Base-by-base conservation (phyloP, 2,113 vertebrate species). In the Meleagris gallopavo region DNA sequence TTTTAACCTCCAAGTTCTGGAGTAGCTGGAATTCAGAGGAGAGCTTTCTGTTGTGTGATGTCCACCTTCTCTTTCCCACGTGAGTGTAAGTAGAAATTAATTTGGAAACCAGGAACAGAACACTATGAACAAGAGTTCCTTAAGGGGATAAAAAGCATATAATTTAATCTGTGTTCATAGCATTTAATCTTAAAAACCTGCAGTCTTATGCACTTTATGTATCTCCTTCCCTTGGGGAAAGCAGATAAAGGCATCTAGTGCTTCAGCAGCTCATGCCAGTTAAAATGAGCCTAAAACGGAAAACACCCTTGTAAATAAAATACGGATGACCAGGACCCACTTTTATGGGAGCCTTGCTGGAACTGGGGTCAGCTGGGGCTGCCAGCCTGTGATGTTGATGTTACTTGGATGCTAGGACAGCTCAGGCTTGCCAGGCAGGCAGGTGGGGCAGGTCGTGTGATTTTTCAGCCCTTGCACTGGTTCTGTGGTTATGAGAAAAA, bases 161-260 rank as follows among this genome's bases (percentile, higher is more conserved):
- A 92, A 93, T 92, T 94, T 76, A 82, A 90, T 93, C 94, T 69
- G 29, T 94, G 43, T 94, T 94, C 93, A 80, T 83, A 79, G 70
- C 71, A 50, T 89, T 96, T 89, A 75, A 96, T 90, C 81, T 92
- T 92, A 66, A 92, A 94, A 48, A 15, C 57, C 48, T 86, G 40
- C 45, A 83, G 58, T 82, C 6, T 90, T 90, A 48, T 4, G 58
- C 90, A 82, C 80, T 94, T 90, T 34, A 54, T 91, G 70, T 84
- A 62, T 82, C 86, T 87, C 1, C 61, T 94, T 87, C 78, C 86
- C 86, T 86, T 58, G 74, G 82, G 86, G 74, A 88, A 86, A 90
- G 86, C 66, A 89, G 92, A 93, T 93, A 89, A 95, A 58, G 66
- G 62, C 70, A 92, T 66, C 66, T 72, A 70, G 52, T 73, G 73